Conservation (phyloP, 2,113 vertebrate genomes). For the Craseonycteris thonglongyai region DNA sequence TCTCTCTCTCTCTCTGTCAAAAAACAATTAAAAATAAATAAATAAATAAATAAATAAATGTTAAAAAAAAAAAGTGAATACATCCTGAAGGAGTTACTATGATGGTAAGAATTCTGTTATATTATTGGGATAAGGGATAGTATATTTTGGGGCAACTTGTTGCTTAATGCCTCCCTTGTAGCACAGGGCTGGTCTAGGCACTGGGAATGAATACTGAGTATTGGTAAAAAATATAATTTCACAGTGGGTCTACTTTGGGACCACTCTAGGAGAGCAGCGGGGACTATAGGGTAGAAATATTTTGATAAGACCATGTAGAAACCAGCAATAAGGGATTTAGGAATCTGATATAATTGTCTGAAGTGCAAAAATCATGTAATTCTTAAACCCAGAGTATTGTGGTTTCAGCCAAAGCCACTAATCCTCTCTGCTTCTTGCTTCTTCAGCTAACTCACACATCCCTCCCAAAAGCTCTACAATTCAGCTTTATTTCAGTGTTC, state of each 20-base stretch:
- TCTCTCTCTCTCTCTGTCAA: too few relatives aligned
- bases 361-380: constrained; percentile 35
- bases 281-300: not conserved
- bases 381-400: constrained; percentile 34
- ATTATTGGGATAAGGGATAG: not conserved
- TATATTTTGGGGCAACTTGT: not conserved
- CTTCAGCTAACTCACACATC: not conserved
- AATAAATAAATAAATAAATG: too few relatives aligned
- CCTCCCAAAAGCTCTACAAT: constrained; percentile 21
- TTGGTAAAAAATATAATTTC: constrained; percentile 19
- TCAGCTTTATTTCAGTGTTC: constrained; percentile 42
- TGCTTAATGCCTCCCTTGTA: not conserved
- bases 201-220: not conserved
- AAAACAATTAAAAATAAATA: too few relatives aligned
- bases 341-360: constrained; percentile 47
- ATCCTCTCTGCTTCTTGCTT: constrained; percentile 56
- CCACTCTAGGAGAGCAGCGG: not conserved
- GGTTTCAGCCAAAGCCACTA: constrained; percentile 59
- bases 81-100: not conserved
- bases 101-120: not conserved
- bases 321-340: constrained; percentile 49
- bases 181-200: not conserved
- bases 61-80: not conserved
- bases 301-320: constrained; percentile 40
- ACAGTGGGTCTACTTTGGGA: not conserved